Conservation (phyloP, 2,113 vertebrate species). For the Epinephelus fuscoguttatus region DNA sequence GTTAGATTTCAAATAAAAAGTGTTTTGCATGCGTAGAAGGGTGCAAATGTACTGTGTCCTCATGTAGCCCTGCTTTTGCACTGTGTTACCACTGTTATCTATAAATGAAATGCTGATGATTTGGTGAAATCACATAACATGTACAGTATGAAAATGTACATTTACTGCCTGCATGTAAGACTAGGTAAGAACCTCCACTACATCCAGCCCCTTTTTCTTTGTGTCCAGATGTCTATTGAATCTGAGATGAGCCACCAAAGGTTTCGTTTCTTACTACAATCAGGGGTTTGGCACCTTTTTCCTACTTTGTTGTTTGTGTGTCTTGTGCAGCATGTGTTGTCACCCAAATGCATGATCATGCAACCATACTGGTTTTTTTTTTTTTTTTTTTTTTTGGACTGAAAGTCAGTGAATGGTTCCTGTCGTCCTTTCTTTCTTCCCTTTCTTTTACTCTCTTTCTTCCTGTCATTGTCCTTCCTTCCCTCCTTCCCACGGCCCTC, state of each 20-base stretch:
- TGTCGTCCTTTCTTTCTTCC: neutral
- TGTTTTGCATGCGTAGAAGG: neutral
- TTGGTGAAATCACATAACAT: neutral
- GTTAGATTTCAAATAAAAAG: neutral
- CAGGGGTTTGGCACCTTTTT: conserved; percentile 83
- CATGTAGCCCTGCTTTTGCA: conserved; percentile 1
- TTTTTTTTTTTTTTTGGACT: conserved; percentile 1
- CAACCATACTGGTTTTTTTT: too few species aligned
- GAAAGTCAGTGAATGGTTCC: conserved; percentile 6
- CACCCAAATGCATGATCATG: conserved; percentile 75
- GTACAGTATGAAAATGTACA: conserved; percentile 30
- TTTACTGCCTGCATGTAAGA: conserved; percentile 64
- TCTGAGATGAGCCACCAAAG: conserved; percentile 86
- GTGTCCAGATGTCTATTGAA: conserved; percentile 85
- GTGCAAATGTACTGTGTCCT: neutral
- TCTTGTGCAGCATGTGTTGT: conserved; percentile 80
- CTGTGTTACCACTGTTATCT: conserved; percentile 20
- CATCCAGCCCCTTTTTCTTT: conserved; percentile 77
- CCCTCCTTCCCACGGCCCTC: neutral
- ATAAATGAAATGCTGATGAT: neutral
- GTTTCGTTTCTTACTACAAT: conserved; percentile 85
- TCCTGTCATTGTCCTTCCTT: neutral
- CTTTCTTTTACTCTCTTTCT: neutral
- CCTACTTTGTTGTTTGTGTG: conserved; percentile 71
- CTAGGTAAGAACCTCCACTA: conserved; percentile 57